Evolutionary conservation across 2,888 invertebrate genomes (phyloP), one percentile per base, ranked within the genome.

Genomic region (Litoditis marina): DNA sequence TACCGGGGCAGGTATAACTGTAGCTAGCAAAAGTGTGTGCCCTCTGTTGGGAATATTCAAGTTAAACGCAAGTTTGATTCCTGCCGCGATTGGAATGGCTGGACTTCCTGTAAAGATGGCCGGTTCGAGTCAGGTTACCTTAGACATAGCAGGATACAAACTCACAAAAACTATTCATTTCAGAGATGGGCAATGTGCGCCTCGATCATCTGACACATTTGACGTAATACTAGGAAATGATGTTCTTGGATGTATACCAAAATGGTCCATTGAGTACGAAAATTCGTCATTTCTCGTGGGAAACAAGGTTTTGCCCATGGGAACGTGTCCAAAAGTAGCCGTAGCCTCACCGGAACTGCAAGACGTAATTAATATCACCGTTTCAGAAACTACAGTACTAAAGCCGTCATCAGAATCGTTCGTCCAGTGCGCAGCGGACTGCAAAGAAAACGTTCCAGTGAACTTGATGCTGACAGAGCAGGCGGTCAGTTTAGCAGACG

Each of bases 211-310:
- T 1, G 53, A 13, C 2, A 19, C 49, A 13, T 65, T 56, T 32
- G 47, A 65, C 11, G 30, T 65, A 47, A 60, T 65, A 6, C 13
- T 65, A 2, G 63, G 63, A 6, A 63, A 63, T 49, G 63, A 63
- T n/a, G 1, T 63, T 11, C 36, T 64, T 0, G 22, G 32, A 0
- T 13, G 42, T 0, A 27, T 65, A 2, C 65, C 65, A 1, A 30
- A 27, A 6, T 65, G 60, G 55, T 19, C 31, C 2, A 25, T 65
- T 0, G 42, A 65, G 47, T 65, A 65, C 42, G 1, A 32, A 19
- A 25, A 50, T 31, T 22, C n/a, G 0, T 16, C 1, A 8, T 51
- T 64, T 31, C 25, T 28, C n/a, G n/a, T 59, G 8, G 64, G 54
- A 25, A 30, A 60, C 19, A 36, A 59, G 1, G 2, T 5, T 6